Percentiles rank a stretch among this genome's conserved stretches.
phyloP scores from a whole-genome alignment of 1,140 invertebrate genomes.

The Gerris buenoi region DNA sequence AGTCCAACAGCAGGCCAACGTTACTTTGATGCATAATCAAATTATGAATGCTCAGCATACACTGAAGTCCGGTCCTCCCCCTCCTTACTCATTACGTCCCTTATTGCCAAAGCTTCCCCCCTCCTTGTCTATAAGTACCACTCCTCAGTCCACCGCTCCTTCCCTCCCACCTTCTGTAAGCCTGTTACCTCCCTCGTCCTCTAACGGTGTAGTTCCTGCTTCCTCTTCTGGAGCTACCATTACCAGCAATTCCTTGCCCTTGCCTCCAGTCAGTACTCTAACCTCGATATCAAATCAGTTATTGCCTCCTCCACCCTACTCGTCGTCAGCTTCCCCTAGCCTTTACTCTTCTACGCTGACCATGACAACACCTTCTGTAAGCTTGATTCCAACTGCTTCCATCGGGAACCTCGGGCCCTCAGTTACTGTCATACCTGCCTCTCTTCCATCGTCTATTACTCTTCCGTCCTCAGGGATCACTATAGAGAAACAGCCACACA shows the following conservation, averaged over 20 bases:
- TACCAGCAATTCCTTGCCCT: background rate
- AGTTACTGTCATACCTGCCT: conserved; percentile 18
- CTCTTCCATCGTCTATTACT: conserved; percentile 11
- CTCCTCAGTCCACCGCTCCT: background rate
- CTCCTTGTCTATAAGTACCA: background rate
- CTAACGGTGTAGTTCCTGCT: background rate
- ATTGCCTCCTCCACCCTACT: background rate
- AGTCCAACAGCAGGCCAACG: background rate
- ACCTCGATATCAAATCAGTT: no score
- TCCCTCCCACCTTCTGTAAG: background rate
- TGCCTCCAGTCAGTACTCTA: background rate
- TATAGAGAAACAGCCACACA: conserved; percentile 12
- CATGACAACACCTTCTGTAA: background rate
- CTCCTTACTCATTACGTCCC: background rate
- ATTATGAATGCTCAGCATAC: background rate
- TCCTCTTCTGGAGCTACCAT: conserved; percentile 3
- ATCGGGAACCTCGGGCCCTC: background rate
- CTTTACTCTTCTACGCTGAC: no score
- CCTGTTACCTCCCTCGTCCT: background rate
- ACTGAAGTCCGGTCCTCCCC: background rate
- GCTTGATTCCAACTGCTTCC: background rate
- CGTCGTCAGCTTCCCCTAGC: no score
- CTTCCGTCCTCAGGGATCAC: conserved; percentile 12
- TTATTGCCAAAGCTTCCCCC: background rate
- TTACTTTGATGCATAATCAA: no score